phyloP scores from a whole-genome alignment of 1,140 invertebrate genomes.

The Capitella teleta region DNA sequence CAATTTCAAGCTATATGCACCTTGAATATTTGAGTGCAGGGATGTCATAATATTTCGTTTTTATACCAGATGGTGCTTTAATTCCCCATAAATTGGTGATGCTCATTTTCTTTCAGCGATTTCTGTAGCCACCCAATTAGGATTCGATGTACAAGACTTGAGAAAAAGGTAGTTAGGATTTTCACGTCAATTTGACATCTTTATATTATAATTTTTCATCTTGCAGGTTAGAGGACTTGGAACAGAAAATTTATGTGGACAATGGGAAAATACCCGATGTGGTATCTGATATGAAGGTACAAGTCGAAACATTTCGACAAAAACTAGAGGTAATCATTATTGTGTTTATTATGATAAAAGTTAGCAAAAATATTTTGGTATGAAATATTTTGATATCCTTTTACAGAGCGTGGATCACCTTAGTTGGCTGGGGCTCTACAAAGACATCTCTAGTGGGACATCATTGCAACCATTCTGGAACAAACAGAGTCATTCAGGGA shows the following conservation, averaged over 20 bases:
- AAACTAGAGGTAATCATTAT: neutral
- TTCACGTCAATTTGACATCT: no score
- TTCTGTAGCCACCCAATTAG: no score
- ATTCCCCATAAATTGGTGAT: no score
- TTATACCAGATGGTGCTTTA: no score
- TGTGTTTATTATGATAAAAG: neutral
- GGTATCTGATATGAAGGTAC: neutral
- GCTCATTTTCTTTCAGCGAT: no score
- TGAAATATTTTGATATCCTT: neutral
- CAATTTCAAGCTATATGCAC: no score
- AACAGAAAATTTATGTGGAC: neutral
- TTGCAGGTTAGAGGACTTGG: neutral
- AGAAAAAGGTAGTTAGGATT: no score
- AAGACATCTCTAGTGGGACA: constrained; percentile 30
- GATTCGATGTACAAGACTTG: no score
- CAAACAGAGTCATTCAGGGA: constrained; percentile 17
- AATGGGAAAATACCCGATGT: neutral
- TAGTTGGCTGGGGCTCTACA: constrained; percentile 56
- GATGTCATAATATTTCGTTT: no score
- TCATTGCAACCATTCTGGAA: constrained; percentile 34
- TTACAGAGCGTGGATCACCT: constrained; percentile 49
- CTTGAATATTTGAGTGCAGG: no score
- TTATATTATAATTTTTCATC: no score
- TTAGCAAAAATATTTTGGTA: neutral
- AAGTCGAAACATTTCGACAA: neutral